A percentile compares a stretch with the other conserved stretches of the same genome.
Evolutionary conservation across 2,113 vertebrate species (phyloP).

Genomic region (Conger conger): DNA sequence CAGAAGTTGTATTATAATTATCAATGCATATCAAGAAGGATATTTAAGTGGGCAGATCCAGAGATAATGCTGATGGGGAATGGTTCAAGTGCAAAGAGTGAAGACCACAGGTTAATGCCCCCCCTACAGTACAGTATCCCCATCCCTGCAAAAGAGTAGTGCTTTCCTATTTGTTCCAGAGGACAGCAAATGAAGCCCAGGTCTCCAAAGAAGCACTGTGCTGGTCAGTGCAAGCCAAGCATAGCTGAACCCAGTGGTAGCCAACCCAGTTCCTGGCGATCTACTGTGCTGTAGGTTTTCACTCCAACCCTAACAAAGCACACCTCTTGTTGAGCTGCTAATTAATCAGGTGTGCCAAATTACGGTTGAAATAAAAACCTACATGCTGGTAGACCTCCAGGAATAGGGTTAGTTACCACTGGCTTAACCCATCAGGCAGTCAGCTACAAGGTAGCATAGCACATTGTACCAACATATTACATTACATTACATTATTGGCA

Average conservation of each 20-base stretch:
- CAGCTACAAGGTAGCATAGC: not conserved
- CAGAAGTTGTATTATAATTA: not conserved
- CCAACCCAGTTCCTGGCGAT: no score
- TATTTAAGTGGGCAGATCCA: not conserved
- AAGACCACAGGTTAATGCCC: not conserved
- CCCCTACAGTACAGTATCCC: not conserved
- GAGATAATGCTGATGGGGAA: not conserved
- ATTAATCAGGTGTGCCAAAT: no score
- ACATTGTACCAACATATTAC: not conserved
- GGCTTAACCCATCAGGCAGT: not conserved
- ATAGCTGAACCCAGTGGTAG: no score
- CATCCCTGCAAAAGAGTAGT: not conserved
- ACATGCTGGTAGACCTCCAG: no score
- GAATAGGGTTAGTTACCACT: no score
- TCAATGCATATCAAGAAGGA: not conserved
- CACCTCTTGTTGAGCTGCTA: no score
- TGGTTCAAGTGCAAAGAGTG: not conserved
- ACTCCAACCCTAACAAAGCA: no score
- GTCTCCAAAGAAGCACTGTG: no score
- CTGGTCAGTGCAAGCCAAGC: no score
- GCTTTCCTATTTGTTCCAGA: not conserved
- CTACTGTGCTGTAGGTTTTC: no score
- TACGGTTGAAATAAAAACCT: no score
- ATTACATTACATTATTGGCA: no score
- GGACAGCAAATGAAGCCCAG: not conserved